phyloP scores from a whole-genome alignment of 1,140 invertebrate genomes.

The Propsilocerus akamusi region DNA sequence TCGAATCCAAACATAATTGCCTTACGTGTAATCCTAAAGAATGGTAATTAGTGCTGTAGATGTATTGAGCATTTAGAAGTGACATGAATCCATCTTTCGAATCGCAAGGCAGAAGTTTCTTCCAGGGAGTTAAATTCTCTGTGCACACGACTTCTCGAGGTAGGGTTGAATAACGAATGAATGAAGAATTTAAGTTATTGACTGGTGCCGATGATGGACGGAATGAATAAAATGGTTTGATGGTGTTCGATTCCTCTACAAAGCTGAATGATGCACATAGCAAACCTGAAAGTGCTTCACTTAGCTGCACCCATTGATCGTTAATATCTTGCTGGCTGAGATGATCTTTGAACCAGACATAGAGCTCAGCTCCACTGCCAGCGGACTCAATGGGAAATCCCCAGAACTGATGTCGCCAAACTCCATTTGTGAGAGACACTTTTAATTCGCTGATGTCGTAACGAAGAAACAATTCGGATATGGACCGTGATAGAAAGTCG shows the following conservation, averaged over 20 bases:
- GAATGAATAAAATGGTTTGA: constrained; percentile 66
- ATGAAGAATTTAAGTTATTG: constrained; percentile 30
- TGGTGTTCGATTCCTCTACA: constrained; percentile 73
- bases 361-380: constrained; percentile 81
- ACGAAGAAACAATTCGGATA: constrained; percentile 74
- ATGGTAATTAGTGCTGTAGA: constrained; percentile 89
- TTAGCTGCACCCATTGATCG: constrained; percentile 69
- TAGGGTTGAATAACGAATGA: constrained; percentile 66
- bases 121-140: constrained; percentile 97
- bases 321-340: constrained; percentile 38
- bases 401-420: constrained; percentile 87
- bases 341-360: constrained; percentile 64
- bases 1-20: constrained; percentile 45
- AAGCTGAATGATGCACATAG: constrained; percentile 95
- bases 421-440: constrained; percentile 75
- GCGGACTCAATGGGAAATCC: constrained; percentile 63
- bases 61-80: constrained; percentile 73
- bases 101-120: constrained; percentile 87
- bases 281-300: constrained; percentile 77
- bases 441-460: constrained; percentile 81
- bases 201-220: constrained; percentile 41
- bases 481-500: constrained; percentile 71
- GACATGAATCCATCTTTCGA: constrained; percentile 67
- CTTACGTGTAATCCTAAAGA: constrained; percentile 74
- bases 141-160: constrained; percentile 94